Conservation (phyloP, 2,797 vertebrate species). For the Sarcophilus harrisii region DNA sequence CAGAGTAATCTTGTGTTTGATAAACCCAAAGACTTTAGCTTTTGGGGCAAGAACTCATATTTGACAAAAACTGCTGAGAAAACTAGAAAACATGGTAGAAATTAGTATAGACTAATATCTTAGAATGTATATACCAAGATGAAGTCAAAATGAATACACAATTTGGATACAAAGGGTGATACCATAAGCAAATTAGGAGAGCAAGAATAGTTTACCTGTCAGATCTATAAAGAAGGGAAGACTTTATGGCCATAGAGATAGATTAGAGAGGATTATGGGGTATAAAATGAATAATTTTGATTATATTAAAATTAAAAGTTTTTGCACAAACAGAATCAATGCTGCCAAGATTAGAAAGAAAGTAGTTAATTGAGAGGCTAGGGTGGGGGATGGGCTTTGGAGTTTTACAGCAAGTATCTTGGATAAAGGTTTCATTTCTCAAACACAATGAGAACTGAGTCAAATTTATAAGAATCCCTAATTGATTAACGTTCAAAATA, state of each 20-base stretch:
- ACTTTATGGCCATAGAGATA: neutral
- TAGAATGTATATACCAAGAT: neutral
- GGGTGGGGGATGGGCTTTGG: fast-evolving
- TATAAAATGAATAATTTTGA: neutral
- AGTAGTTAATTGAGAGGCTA: neutral
- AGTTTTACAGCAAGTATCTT: neutral
- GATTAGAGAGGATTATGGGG: neutral
- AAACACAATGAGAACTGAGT: neutral
- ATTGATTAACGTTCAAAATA: neutral
- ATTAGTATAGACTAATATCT: neutral
- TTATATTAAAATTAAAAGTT: neutral
- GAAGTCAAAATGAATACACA: neutral
- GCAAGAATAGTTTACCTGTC: neutral
- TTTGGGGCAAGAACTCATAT: neutral
- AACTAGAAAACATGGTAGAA: neutral
- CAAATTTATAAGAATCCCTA: neutral
- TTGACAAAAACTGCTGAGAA: neutral
- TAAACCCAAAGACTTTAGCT: neutral
- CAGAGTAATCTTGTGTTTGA: neutral
- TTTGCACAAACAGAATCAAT: neutral
- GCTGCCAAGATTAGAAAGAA: neutral
- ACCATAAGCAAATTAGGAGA: neutral
- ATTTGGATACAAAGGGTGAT: neutral
- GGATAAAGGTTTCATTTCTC: neutral
- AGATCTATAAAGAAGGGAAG: neutral